Conservation (phyloP, 2,888 invertebrate genomes). For the Asteroscopus sphinx region DNA sequence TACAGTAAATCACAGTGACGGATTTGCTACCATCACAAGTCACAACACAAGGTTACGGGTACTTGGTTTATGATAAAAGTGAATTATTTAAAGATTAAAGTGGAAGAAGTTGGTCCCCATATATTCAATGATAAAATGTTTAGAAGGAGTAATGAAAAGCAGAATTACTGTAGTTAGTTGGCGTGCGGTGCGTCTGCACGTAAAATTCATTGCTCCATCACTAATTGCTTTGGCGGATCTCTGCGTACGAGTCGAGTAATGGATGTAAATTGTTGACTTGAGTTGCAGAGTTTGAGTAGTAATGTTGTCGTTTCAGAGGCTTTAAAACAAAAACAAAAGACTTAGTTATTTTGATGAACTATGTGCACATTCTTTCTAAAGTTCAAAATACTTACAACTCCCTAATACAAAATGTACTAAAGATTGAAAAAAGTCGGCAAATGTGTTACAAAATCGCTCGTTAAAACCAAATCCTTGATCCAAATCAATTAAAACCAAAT, state of each 20-base stretch:
- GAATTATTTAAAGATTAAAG: constrained; percentile 29
- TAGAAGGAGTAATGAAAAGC: constrained; percentile 11
- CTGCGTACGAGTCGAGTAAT: constrained; percentile 15
- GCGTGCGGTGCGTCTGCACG: constrained; percentile 2
- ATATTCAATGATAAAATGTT: constrained; percentile 25
- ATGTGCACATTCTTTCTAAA: no score
- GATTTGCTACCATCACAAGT: constrained; percentile 33
- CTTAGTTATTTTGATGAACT: no score
- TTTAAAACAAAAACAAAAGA: neutral
- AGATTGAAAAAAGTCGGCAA: no score
- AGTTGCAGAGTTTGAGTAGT: constrained; percentile 1
- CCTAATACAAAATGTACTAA: no score
- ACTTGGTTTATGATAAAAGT: constrained; percentile 29
- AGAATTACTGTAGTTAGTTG: constrained; percentile 9
- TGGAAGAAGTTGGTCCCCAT: constrained; percentile 12
- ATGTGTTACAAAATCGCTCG: no score
- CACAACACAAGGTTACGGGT: constrained; percentile 34
- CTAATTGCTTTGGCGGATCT: constrained; percentile 23
- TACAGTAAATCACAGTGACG: constrained; percentile 38
- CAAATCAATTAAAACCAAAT: no score
- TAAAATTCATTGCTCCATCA: constrained; percentile 18
- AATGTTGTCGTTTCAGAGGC: neutral
- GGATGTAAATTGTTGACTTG: constrained; percentile 4
- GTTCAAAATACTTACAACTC: no score
- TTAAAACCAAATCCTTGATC: no score